Conservation (phyloP, 2,113 vertebrate species). For the Jaculus jaculus region DNA sequence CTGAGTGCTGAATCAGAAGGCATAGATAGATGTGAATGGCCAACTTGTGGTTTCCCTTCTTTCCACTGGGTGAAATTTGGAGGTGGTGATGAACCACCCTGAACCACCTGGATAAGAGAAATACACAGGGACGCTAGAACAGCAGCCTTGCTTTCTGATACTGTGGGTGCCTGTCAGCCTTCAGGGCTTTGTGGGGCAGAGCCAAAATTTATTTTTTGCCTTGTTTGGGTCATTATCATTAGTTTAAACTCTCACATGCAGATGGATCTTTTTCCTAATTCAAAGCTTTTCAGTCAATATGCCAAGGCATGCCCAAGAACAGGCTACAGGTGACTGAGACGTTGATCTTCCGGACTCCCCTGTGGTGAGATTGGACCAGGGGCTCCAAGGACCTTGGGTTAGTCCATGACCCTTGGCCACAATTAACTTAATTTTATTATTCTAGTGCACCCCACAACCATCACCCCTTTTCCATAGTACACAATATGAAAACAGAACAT, state of each 20-base stretch:
- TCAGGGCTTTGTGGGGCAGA: background rate
- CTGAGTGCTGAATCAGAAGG: background rate
- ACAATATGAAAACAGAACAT: background rate
- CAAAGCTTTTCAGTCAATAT: background rate
- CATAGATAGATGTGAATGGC: background rate
- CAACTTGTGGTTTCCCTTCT: background rate
- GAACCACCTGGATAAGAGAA: background rate
- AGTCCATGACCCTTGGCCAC: background rate
- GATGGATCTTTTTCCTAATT: background rate
- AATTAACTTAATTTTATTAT: background rate
- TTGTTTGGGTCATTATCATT: background rate
- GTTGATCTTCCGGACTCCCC: background rate
- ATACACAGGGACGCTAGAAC: background rate
- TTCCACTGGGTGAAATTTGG: background rate
- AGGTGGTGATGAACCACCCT: background rate
- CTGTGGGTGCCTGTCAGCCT: background rate
- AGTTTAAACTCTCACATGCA: background rate
- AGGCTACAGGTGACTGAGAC: background rate
- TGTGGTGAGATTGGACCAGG: background rate
- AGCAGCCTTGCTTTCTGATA: background rate
- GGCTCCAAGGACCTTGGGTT: background rate
- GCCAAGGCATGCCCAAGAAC: background rate
- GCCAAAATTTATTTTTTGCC: background rate
- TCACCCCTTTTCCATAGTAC: background rate
- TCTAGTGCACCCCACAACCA: background rate